Evolutionary conservation across 2,888 invertebrate genomes (phyloP), one percentile per base, ranked within the genome.

Genomic region (Eupithecia tripunctaria): DNA sequence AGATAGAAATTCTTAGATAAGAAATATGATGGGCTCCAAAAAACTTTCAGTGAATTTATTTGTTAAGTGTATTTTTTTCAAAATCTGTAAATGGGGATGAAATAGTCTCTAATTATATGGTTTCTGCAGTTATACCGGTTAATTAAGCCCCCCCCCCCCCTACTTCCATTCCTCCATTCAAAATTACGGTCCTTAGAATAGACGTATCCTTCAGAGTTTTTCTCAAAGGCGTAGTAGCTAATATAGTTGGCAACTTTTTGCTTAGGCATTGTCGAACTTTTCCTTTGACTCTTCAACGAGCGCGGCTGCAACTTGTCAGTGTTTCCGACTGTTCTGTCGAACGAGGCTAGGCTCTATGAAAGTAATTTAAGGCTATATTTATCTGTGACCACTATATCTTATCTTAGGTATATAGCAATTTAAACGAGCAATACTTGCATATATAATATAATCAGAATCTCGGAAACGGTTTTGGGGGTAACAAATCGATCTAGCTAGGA

Each of bases 211-310:
- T 36, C 63, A 14, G 63, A 21, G 5, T 59, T 51, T 51, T 51
- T 70, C 67, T 64, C 67, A 73, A 70, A 77, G 74, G 74, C 72
- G 67, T 59, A 68, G 67, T 59, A 68, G 62, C n/a, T 38, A 38
- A 70, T 68, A 69, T 60, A 63, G 69, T 67, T 59, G 5, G 43
- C 29, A 73, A 73, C 70, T 70, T 73, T 73, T 2, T 8, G 47
- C 72, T 47, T 47, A 43, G 32, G 62, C 63, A 67, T 73, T 75
- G 59, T 73, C 25, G 6, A 78, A 75, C 67, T 76, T 73, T 77
- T 60, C 75, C 78, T 76, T 73, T 75, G 75, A 66, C 36, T 65
- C 65, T 41, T 64, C 29, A 29, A 18, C 25, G 59, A 60, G 29
- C 38, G 4, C 12, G 64, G 12, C 38, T 36, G 38, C 38, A 64